Base-by-base conservation (phyloP, 2,888 invertebrate genomes). In the Drosophila ezoana region DNA sequence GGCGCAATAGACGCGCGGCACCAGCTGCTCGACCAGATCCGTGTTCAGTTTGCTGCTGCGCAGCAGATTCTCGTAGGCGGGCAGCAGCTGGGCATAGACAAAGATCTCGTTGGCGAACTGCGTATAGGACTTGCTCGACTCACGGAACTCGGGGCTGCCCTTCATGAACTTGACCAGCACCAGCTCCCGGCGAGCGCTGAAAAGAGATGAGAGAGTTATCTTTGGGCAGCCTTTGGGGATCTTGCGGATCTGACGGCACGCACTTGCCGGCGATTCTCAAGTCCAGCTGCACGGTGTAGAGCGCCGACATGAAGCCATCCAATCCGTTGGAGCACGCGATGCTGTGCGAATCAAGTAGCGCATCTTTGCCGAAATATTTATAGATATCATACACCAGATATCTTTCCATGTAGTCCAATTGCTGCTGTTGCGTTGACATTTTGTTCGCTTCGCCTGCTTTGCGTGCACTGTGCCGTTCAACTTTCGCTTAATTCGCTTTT, bases 141-240 rank as follows among this genome's bases (percentile, higher is more conserved):
- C 80, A 1, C 92, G 90, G 44, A 91, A 91, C 13, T 72, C 64
- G 2, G 77, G 75, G 47, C 86, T 88, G 18, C 92, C 91, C 58
- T 90, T 91, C 91, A 92, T 92, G 53, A 92, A 91, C 64, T 92
- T 92, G 0, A 87, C 87, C 51, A 92, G 79, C 13, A 90, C 64
- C 43, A 74, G 44, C 23, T 90, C 78, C 11, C 71, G 76, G 4
- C 52, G 66, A 13, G 41, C 52, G 13, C 89, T 85, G 44, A 4
- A 11, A 8, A 23, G 13, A 16, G 2, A 47, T 5, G 5, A 5
- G 23, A 5, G 23, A 23, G 6, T 23, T n/a, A n/a, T n/a, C n/a
- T 23, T 23, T 23, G 8, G 28, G 8, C 28, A 8, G 23, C 6
- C 23, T 23, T n/a, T n/a, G n/a, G n/a, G n/a, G n/a, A n/a, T n/a